Evolutionary conservation across 2,113 vertebrate genomes (phyloP).

Genomic region (Podilymbus podiceps): DNA sequence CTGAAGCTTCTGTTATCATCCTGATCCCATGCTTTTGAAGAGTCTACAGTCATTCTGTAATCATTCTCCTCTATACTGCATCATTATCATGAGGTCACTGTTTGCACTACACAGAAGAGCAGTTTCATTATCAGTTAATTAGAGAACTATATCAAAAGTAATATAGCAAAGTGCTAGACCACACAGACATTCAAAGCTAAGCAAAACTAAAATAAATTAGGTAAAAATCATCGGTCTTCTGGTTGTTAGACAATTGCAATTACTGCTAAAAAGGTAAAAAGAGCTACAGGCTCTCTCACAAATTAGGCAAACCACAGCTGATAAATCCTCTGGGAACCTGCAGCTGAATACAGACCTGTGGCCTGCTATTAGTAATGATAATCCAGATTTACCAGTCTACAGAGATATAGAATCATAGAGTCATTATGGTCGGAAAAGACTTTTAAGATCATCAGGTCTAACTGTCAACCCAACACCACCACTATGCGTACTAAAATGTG

Average conservation of each 20-base stretch:
- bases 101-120: neutral
- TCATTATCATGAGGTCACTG: neutral
- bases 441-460: too few species aligned
- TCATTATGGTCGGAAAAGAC: too few species aligned
- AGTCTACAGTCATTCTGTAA: neutral
- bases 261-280: neutral
- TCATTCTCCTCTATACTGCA: neutral
- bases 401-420: neutral
- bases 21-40: rapidly evolving
- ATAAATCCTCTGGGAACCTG: neutral
- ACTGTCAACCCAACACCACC: too few species aligned
- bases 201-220: neutral
- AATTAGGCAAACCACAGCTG: neutral
- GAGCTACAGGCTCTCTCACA: neutral
- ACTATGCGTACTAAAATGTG: too few species aligned
- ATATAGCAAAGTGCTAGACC: neutral
- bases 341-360: neutral
- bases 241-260: neutral
- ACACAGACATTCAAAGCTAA: neutral
- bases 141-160: neutral
- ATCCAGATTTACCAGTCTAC: neutral
- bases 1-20: neutral
- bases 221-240: neutral
- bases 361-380: neutral
- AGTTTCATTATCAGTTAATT: neutral